These are phyloP conservation scores for Phengaris arion DNA, from an alignment of 2,888 invertebrate genomes.

Conservation along the genomic window DNA sequence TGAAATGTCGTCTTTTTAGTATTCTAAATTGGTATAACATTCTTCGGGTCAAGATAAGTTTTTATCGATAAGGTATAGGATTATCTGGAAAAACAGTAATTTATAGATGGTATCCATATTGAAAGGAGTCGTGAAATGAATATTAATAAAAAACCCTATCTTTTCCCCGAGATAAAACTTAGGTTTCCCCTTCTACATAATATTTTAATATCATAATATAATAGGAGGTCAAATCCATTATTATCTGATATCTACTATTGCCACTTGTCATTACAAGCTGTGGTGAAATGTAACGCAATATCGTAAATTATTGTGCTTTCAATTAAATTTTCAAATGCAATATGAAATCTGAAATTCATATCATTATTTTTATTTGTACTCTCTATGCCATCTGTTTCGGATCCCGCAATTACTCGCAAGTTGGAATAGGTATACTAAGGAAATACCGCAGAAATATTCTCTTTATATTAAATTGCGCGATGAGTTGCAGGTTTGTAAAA, in stretches of 20 bases:
- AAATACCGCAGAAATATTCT: neutral
- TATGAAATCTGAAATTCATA: neutral
- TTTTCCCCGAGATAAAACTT: neutral
- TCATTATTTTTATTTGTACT: neutral
- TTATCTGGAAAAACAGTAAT: neutral
- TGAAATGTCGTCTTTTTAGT: neutral
- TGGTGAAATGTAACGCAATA: too few relatives aligned
- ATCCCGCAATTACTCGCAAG: neutral
- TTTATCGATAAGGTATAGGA: slow-evolving; percentile 1
- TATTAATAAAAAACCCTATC: neutral
- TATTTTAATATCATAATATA: too few relatives aligned
- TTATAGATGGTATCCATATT: neutral
- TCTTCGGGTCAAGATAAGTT: neutral
- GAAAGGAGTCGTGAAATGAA: neutral
- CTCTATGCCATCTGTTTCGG: neutral
- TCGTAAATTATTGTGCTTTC: too few relatives aligned
- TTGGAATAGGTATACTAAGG: neutral
- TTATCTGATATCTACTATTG: too few relatives aligned
- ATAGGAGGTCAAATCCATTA: too few relatives aligned
- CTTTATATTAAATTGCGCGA: neutral
- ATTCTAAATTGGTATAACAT: neutral
- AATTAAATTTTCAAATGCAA: neutral
- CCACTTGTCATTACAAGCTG: neutral
- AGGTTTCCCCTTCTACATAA: neutral
- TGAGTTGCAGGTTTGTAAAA: slow-evolving; percentile 9